Conservation (phyloP, 2,888 invertebrate genomes). For the Trissolcus brochymenae region DNA sequence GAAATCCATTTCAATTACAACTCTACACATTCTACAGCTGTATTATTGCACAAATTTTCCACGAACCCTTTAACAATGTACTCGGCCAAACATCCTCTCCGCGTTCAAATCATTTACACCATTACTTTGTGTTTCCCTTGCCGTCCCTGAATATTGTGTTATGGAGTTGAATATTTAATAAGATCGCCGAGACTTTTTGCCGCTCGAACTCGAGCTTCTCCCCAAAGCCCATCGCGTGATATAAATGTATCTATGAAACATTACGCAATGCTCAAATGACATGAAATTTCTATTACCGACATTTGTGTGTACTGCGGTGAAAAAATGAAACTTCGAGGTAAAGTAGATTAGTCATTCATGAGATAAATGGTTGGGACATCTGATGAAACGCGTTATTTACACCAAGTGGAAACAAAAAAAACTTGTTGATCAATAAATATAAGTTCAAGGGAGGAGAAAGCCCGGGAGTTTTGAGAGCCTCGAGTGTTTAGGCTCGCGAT, state of each 20-base stretch:
- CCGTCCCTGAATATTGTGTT: constrained; percentile 76
- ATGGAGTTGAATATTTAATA: constrained; percentile 78
- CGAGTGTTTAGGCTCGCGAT: background rate
- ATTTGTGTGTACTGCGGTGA: constrained; percentile 12
- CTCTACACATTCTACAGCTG: constrained; percentile 25
- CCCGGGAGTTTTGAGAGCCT: constrained; percentile 1
- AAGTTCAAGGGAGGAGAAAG: too few relatives aligned
- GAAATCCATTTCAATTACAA: constrained; percentile 13
- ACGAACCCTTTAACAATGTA: constrained; percentile 15
- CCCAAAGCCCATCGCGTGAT: constrained; percentile 58
- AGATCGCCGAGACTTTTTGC: constrained; percentile 68
- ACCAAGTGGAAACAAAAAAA: background rate
- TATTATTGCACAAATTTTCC: constrained; percentile 16
- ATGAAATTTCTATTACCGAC: constrained; percentile 56
- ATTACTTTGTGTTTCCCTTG: constrained; percentile 41
- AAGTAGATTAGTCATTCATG: background rate
- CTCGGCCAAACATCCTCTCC: constrained; percentile 44
- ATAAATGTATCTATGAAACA: constrained; percentile 47
- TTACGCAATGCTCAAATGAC: constrained; percentile 45
- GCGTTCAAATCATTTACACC: constrained; percentile 58
- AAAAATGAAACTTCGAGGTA: background rate
- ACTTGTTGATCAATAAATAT: too few relatives aligned
- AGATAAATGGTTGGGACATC: too few relatives aligned
- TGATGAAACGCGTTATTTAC: too few relatives aligned
- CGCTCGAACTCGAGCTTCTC: constrained; percentile 61